Base-by-base conservation (phyloP, 1,140 invertebrate genomes). In the Hycleus phaleratus region DNA sequence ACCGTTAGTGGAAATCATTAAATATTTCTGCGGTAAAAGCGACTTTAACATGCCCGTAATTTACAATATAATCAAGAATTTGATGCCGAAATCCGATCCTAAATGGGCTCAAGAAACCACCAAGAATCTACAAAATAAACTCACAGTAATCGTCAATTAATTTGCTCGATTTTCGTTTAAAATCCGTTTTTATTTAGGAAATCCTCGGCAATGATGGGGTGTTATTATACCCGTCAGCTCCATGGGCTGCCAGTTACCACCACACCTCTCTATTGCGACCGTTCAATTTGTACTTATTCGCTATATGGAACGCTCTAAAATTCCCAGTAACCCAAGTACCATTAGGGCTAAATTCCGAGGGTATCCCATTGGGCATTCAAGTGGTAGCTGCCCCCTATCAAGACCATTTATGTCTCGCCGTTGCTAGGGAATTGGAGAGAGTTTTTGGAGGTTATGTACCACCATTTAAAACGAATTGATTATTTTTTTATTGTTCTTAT, bases 231-330 rank as follows among this genome's bases (percentile, higher is more conserved):
- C 92, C 93, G 24, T 85, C 88, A 1, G 84, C 87, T 57, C 91
- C 94, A 1, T 79, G 78, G 12, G 75, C 87, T n/a, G 92, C 93
- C 1, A 86, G 85, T 4, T 91, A 92, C 70, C 94, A 97, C 75
- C 86, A 88, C 69, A 81, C 87, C 46, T 81, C 88, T 38, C 80
- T 92, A 60, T 75, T 92, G 2, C 82, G 87, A 49, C 86, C 91
- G 2, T 90, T 82, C 68, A 95, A 97, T 75, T 95, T 95, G 74
- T 80, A 83, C 5, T 94, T 96, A 72, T 94, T 90, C 73, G 86
- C 83, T 26, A 77, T 97, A 40, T 93, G 96, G 71, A 98, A 97
- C 76, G 85, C 85, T 5, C 72, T 97, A 1, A 83, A 84, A 32
- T 75, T 95, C 10, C 94, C 95, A 5, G 85, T 83, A 1, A 94